phyloP scores from a whole-genome alignment of 2,797 vertebrate genomes.

The Thamnophis elegans region DNA sequence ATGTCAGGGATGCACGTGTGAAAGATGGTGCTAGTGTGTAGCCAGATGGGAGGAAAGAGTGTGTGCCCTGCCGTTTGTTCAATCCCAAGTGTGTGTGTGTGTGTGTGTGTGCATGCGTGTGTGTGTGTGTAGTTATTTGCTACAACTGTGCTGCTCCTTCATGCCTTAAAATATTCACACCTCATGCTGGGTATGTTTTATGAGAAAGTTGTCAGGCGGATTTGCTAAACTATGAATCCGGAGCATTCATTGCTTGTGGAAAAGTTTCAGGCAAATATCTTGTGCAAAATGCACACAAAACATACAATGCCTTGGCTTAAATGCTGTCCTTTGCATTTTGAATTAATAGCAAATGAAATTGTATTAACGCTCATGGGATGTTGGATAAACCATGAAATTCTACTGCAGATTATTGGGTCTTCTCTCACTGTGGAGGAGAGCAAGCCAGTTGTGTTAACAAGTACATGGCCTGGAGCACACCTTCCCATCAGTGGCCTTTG shows the following conservation, averaged over 20 bases:
- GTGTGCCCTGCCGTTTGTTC: not conserved
- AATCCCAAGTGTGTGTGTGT: not conserved
- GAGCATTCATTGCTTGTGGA: not conserved
- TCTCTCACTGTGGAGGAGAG: not conserved
- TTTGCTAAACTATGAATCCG: not conserved
- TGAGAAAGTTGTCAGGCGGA: not conserved
- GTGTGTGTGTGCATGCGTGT: not conserved
- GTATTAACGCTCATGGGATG: not conserved
- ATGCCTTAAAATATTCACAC: conserved; percentile 12
- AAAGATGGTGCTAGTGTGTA: not conserved
- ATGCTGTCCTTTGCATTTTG: not conserved
- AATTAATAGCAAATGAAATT: not conserved
- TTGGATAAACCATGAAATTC: not conserved
- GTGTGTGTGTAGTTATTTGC: not conserved
- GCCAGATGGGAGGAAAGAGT: not conserved
- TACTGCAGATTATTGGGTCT: not conserved
- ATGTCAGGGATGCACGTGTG: not conserved
- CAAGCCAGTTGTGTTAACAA: not conserved
- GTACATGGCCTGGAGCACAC: not conserved
- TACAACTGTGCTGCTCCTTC: not conserved
- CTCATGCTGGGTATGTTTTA: not conserved
- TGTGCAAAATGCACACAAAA: not conserved
- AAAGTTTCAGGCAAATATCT: not conserved
- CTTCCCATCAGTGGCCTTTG: not conserved
- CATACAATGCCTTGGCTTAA: not conserved